A percentile compares a stretch with the other conserved stretches of the same genome.
Evolutionary conservation across 2,797 vertebrate genomes (phyloP).

Genomic region (Coreius guichenoti): DNA sequence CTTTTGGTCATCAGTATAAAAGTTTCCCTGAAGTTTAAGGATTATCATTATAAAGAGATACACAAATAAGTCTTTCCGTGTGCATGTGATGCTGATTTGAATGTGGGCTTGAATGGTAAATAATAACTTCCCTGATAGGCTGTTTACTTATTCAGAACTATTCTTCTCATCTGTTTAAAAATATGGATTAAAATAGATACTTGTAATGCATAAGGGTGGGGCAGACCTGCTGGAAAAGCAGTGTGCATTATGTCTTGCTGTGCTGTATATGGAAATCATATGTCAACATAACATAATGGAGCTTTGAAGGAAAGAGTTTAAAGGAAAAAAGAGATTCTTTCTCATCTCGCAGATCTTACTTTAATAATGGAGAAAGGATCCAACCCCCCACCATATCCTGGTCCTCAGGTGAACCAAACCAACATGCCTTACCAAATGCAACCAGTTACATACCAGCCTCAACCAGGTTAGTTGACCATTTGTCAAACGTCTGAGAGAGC

Average conservation of each 20-base stretch:
- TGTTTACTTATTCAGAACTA: not conserved
- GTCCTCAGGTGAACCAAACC: not conserved
- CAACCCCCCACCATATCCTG: constrained; percentile 12
- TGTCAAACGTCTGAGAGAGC: not conserved
- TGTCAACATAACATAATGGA: not conserved
- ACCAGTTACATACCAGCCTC: constrained; percentile 3
- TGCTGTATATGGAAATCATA: too few relatives aligned
- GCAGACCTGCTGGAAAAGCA: not conserved
- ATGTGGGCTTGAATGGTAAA: not conserved
- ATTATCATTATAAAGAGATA: not conserved
- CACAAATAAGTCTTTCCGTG: not conserved
- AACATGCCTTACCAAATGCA: not conserved
- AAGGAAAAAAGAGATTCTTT: not conserved
- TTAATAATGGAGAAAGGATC: constrained; percentile 8
- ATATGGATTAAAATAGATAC: not conserved
- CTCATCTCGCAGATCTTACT: not conserved
- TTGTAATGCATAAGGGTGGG: not conserved
- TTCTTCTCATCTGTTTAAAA: not conserved
- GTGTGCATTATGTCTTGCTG: too few relatives aligned
- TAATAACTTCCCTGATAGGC: not conserved
- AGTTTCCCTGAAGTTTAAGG: not conserved
- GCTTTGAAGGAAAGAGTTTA: not conserved
- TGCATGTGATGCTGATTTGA: not conserved
- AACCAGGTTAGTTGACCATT: not conserved
- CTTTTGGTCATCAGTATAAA: not conserved